Evolutionary conservation across 2,888 invertebrate species (phyloP).

Genomic region (Camponotus fellah): DNA sequence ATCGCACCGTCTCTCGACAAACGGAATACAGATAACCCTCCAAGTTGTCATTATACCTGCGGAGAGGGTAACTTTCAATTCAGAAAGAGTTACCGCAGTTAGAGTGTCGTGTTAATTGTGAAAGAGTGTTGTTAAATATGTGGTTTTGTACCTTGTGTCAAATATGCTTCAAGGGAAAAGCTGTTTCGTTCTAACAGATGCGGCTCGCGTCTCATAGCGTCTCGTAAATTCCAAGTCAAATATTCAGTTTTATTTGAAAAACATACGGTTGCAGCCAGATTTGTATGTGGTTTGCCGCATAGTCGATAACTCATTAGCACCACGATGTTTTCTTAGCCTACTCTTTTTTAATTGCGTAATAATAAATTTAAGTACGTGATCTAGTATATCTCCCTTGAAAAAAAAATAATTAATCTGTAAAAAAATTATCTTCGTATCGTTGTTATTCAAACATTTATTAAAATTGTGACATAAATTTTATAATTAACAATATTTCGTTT

Average conservation of each 20-base stretch:
- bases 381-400: not conserved
- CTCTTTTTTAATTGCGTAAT: not conserved
- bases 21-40: conserved; percentile 19
- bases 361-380: not conserved
- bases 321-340: not conserved
- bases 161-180: not conserved
- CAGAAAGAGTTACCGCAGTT: not conserved
- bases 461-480: not conserved
- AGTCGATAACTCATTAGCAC: conserved; percentile 4
- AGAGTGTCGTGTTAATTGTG: conserved; percentile 17
- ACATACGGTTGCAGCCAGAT: not conserved
- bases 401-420: conserved; percentile 4
- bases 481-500: not conserved
- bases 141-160: not conserved
- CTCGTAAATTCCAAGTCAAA: conserved; percentile 32
- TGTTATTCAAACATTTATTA: not conserved
- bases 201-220: not conserved
- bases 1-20: conserved; percentile 8
- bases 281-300: not conserved
- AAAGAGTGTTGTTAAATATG: conserved; percentile 16
- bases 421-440: not conserved
- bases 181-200: conserved; percentile 4
- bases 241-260: not conserved
- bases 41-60: not conserved
- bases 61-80: not conserved